Evolutionary conservation across 2,888 invertebrate species (phyloP).

Genomic region (Autographa gamma): DNA sequence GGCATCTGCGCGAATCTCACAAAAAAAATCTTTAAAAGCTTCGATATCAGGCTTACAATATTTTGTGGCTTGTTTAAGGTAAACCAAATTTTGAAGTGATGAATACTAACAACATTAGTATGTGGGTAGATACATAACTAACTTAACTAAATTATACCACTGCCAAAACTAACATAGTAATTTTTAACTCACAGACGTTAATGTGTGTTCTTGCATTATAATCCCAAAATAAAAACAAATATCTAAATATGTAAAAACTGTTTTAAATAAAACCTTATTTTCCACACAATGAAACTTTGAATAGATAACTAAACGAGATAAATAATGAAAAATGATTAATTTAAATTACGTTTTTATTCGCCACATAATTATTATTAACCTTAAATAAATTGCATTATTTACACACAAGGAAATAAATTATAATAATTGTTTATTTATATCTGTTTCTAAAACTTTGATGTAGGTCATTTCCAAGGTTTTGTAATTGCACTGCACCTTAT

Average conservation of each 20-base stretch:
- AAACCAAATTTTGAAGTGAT: no score
- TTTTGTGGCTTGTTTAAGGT: no score
- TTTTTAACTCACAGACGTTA: not conserved
- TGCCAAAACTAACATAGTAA: not conserved
- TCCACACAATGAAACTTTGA: constrained; percentile 22
- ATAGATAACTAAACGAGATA: constrained; percentile 44
- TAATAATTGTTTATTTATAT: constrained; percentile 25
- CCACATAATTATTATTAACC: constrained; percentile 30
- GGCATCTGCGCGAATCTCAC: not conserved
- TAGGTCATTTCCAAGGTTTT: constrained; percentile 58
- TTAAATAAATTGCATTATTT: constrained; percentile 48
- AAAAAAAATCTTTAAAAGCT: not conserved
- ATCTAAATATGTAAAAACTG: not conserved
- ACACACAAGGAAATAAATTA: constrained; percentile 51
- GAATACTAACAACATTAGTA: no score
- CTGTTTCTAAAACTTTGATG: constrained; percentile 43
- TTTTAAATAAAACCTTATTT: constrained; percentile 7
- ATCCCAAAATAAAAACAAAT: constrained; percentile 3
- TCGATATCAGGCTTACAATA: no score
- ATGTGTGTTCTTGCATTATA: not conserved
- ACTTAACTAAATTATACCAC: no score
- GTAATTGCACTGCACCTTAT: constrained; percentile 42
- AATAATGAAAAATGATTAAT: constrained; percentile 25
- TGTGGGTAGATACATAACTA: no score
- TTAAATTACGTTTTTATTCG: constrained; percentile 30